Conservation (phyloP, 2,888 invertebrate species). For the Tuta absoluta region DNA sequence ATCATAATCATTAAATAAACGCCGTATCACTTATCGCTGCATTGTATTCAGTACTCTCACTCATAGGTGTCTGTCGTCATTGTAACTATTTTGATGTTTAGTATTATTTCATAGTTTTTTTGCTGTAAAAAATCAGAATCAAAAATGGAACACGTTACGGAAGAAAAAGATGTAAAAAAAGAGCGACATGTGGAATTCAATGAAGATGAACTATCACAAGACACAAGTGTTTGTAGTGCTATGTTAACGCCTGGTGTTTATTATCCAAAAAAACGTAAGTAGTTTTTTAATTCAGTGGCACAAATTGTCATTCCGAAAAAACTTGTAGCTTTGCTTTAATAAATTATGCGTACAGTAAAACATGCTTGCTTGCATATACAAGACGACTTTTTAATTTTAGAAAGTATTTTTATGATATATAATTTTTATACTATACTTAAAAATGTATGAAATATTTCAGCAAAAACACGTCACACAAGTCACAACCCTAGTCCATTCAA, state of each 20-base stretch:
- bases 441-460: conserved; percentile 34
- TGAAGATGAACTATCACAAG: conserved; percentile 30
- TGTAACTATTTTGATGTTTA: background rate
- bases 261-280: conserved; percentile 60
- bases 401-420: no score
- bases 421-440: no score
- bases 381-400: no score
- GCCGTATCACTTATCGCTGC: background rate
- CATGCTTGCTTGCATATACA: no score
- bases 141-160: background rate
- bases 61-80: background rate
- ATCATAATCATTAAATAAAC: conserved; percentile 9
- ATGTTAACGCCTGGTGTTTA: conserved; percentile 60
- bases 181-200: conserved; percentile 23
- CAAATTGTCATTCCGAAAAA: background rate
- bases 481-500: conserved; percentile 27
- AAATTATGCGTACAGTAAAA: no score
- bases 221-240: background rate
- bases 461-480: conserved; percentile 36
- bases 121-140: background rate
- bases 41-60: conserved; percentile 2
- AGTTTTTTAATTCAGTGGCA: conserved; percentile 1
- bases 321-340: no score
- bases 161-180: background rate
- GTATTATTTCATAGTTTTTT: background rate